Evolutionary conservation across 2,888 invertebrate species (phyloP).

Genomic region (Drosophila setosimentum): DNA sequence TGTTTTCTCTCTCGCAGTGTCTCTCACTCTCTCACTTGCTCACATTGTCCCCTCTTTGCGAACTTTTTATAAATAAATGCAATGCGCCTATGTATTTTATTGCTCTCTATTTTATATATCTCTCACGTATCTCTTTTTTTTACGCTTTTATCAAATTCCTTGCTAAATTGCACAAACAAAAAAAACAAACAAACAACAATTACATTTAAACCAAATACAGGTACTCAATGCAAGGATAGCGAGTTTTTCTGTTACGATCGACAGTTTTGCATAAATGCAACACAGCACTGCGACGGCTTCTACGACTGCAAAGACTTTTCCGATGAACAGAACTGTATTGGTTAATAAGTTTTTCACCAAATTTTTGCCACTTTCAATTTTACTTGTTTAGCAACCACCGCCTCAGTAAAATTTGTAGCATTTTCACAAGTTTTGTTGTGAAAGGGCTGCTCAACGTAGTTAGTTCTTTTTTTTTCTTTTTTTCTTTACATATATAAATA

Average conservation of each 20-base stretch:
- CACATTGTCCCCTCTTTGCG: slow-evolving; percentile 26
- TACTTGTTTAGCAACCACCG: slow-evolving; percentile 2
- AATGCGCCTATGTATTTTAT: slow-evolving; percentile 27
- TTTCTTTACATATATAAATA: not conserved
- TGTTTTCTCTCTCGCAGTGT: slow-evolving; percentile 14
- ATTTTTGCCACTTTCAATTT: slow-evolving; percentile 21
- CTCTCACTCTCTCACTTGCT: slow-evolving; percentile 21
- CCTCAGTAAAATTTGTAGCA: not conserved
- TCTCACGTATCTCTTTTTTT: slow-evolving; percentile 44
- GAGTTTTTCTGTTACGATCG: slow-evolving; percentile 91
- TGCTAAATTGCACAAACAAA: slow-evolving; percentile 40
- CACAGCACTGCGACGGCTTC: slow-evolving; percentile 94
- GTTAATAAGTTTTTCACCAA: slow-evolving; percentile 80
- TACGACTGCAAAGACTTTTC: slow-evolving; percentile 96
- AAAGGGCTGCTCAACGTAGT: slow-evolving; percentile 11
- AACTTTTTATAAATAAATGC: not conserved
- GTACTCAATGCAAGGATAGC: slow-evolving; percentile 87
- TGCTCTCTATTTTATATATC: slow-evolving; percentile 19
- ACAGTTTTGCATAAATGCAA: slow-evolving; percentile 91
- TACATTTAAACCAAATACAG: slow-evolving; percentile 55
- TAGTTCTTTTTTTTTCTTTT: slow-evolving; percentile 11
- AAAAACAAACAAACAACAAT: slow-evolving; percentile 1
- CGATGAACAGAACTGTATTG: slow-evolving; percentile 94
- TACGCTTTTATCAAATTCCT: slow-evolving; percentile 31
- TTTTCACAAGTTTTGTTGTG: slow-evolving; percentile 8